phyloP scores from a whole-genome alignment of 1,140 invertebrate genomes.

The Sitobion miscanthi region DNA sequence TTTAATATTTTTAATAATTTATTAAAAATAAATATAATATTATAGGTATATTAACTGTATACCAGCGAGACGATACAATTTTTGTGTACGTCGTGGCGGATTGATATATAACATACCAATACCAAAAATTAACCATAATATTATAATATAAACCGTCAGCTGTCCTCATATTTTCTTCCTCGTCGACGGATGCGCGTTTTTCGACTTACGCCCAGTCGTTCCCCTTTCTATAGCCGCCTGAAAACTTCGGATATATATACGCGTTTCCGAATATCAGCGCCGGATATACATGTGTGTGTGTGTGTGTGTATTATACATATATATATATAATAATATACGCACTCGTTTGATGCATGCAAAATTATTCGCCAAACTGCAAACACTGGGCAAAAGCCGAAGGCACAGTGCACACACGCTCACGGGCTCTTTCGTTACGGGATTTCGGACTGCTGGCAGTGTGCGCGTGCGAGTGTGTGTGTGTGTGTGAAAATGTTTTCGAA shows the following conservation, averaged over 20 bases:
- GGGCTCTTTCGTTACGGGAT: background rate
- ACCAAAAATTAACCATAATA: too few species aligned
- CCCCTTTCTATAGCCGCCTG: background rate
- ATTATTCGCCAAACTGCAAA: slow-evolving; percentile 52
- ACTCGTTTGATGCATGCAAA: slow-evolving; percentile 51
- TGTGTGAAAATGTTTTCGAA: slow-evolving; percentile 52
- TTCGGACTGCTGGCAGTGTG: slow-evolving; percentile 37
- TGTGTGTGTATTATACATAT: too few species aligned
- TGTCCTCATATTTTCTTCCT: background rate
- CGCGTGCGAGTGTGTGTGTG: background rate
- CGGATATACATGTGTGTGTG: background rate
- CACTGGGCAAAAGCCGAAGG: slow-evolving; percentile 32
- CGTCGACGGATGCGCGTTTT: background rate
- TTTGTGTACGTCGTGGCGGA: too few species aligned
- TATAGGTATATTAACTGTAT: too few species aligned
- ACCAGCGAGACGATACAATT: too few species aligned
- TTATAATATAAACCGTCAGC: background rate
- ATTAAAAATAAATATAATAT: too few species aligned
- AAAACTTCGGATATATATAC: background rate
- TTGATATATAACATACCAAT: too few species aligned
- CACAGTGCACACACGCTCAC: background rate
- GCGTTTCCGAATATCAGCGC: background rate
- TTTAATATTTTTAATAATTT: too few species aligned
- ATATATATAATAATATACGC: background rate
- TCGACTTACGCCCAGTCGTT: background rate